Conservation (phyloP, 92 coral and sea anemone species). For the Umimayanthus kanabou region DNA sequence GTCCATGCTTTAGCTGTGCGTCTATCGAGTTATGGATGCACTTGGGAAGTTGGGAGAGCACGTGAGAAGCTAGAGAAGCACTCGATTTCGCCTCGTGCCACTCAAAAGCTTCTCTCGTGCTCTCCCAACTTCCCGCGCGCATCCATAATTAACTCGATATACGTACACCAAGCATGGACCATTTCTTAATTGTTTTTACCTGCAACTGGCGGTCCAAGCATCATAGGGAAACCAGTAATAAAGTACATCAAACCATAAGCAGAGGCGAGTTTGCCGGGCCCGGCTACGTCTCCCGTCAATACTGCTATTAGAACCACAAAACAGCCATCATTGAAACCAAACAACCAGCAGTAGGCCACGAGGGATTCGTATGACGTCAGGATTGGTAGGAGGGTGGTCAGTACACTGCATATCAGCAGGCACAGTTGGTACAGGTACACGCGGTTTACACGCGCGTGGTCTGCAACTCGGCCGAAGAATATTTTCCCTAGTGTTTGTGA, state of each 20-base stretch:
- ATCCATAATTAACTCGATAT: too few relatives aligned
- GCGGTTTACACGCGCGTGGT: conserved; percentile 79
- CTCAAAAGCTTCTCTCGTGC: too few relatives aligned
- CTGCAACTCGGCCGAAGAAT: conserved; percentile 76
- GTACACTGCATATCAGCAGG: conserved; percentile 68
- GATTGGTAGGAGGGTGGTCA: conserved; percentile 71
- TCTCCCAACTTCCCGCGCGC: too few relatives aligned
- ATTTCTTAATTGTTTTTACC: conserved; percentile 44
- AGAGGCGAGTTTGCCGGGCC: conserved; percentile 63
- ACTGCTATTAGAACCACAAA: conserved; percentile 78
- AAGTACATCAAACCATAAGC: conserved; percentile 78
- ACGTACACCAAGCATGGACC: too few relatives aligned
- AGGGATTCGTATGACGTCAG: conserved; percentile 58
- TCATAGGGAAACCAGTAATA: conserved; percentile 74
- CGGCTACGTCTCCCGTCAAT: conserved; percentile 73
- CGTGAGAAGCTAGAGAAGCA: too few relatives aligned
- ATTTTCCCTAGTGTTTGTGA: conserved; percentile 81
- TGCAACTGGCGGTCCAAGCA: conserved; percentile 84
- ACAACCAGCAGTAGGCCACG: conserved; percentile 65
- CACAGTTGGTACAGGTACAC: conserved; percentile 68
- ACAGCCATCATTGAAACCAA: conserved; percentile 85
- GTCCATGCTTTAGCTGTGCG: too few relatives aligned
- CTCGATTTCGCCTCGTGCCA: too few relatives aligned
- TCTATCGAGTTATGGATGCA: too few relatives aligned
- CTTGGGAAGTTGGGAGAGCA: too few relatives aligned